Base-by-base conservation (phyloP, 2,797 vertebrate genomes). In the Lacerta agilis region DNA sequence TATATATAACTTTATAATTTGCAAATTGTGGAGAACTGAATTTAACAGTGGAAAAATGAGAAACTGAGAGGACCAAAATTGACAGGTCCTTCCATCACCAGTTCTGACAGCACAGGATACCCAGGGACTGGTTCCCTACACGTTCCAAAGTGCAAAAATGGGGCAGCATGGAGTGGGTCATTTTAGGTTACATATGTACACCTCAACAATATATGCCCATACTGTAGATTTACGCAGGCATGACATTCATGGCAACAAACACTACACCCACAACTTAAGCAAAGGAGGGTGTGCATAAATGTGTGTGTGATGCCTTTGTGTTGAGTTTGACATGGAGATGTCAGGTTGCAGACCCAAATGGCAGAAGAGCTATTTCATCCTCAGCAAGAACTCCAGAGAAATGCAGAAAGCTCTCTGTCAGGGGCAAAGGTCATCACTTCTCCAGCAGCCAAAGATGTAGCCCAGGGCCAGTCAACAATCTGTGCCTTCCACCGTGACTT, bases 391-490 rank as follows among this genome's bases (percentile, higher is more conserved):
- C 71, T 87, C 69, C 88, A 82, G 85, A 83, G 64, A 87, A 92
- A 91, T 88, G 78, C 18, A 72, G 78, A 88, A 90, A 58, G 33
- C 13, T 49, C 25, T 38, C 76, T 72, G 67, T 38, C 0, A 9
- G 82, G 84, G 91, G 38, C 91, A 92, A 88, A 92, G 78, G 77
- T 93, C 45, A 0, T 67, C 89, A 86, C 76, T 90, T 91, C 83
- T 93, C 90, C 86, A 80, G 89, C 93, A 91, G 94, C 94, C 91
- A 93, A 94, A 49, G 75, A 38, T 0, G 0, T 82, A 93, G 93
- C 83, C 87, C 84, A 92, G 84, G 87, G 89, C 89, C 81, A 90
- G 83, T 43, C 85, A 87, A 93, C 84, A 92, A 73, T 92, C 93
- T 94, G 92, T 93, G 86, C 77, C 6, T 91, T 88, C 69, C 83